Conservation (phyloP, 2,113 vertebrate genomes). For the Dicrurus megarhynchus region DNA sequence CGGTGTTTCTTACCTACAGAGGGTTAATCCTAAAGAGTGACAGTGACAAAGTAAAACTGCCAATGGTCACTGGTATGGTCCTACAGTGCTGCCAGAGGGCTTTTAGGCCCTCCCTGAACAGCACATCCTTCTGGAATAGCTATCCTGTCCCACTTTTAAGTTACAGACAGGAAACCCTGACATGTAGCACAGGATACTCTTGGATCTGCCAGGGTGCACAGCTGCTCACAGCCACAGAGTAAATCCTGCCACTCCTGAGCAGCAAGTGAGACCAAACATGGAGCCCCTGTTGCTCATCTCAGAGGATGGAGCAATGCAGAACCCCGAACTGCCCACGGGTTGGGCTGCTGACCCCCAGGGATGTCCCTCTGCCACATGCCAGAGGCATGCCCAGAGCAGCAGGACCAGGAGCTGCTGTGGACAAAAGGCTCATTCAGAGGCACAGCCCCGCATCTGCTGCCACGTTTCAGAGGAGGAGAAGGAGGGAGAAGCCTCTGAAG, state of each 20-base stretch:
- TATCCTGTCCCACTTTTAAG: background rate
- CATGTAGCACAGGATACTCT: background rate
- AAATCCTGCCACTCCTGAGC: background rate
- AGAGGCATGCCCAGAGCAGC: background rate
- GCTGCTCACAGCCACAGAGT: background rate
- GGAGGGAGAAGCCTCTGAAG: background rate
- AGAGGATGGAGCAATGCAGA: accelerated
- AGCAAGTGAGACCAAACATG: accelerated
- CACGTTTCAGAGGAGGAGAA: background rate
- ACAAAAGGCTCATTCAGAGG: constrained; percentile 27
- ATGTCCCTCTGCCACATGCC: background rate
- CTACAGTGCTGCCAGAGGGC: background rate
- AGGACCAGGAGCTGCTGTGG: background rate
- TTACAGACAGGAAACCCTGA: background rate
- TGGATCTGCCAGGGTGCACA: background rate
- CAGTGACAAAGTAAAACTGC: background rate
- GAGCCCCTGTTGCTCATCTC: accelerated
- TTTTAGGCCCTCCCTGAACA: background rate
- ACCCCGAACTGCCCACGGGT: accelerated
- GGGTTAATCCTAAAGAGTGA: background rate
- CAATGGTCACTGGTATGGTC: background rate
- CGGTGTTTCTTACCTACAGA: accelerated
- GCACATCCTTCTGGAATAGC: background rate
- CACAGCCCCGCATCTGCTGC: background rate
- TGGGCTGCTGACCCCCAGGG: background rate